phyloP scores from a whole-genome alignment of 2,113 vertebrate genomes.

The Ramphastos sulfuratus region DNA sequence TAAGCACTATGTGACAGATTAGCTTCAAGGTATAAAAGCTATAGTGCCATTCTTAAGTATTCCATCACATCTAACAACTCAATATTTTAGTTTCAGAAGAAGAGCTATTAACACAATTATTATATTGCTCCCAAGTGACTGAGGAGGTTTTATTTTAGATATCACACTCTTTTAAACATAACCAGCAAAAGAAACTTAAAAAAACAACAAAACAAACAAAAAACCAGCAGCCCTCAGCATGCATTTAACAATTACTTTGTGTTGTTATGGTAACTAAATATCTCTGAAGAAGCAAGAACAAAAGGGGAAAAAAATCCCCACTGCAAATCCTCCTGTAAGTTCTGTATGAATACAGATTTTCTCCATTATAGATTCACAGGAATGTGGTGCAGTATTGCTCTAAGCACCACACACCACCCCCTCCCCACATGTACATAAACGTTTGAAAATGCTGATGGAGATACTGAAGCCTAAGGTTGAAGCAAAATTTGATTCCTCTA shows the following conservation, averaged over 20 bases:
- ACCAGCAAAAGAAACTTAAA: neutral
- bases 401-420: neutral
- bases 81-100: neutral
- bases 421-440: neutral
- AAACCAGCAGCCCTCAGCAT: neutral
- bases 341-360: neutral
- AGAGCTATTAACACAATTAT: slow-evolving; percentile 13
- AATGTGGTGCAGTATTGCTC: neutral
- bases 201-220: no score
- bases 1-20: neutral
- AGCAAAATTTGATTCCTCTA: neutral
- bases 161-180: neutral
- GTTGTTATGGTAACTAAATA: slow-evolving; percentile 59
- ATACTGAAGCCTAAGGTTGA: neutral
- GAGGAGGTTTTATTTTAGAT: neutral
- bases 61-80: neutral
- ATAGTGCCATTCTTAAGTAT: neutral
- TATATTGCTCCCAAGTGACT: neutral
- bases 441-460: neutral
- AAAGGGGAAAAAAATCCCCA: neutral
- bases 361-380: neutral
- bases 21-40: neutral
- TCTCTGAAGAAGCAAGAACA: neutral
- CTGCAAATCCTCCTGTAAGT: neutral
- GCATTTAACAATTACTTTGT: neutral